A percentile compares a stretch with the other conserved stretches of the same genome.
Evolutionary conservation across 2,797 vertebrate genomes (phyloP).

Genomic region (Danio choprae): DNA sequence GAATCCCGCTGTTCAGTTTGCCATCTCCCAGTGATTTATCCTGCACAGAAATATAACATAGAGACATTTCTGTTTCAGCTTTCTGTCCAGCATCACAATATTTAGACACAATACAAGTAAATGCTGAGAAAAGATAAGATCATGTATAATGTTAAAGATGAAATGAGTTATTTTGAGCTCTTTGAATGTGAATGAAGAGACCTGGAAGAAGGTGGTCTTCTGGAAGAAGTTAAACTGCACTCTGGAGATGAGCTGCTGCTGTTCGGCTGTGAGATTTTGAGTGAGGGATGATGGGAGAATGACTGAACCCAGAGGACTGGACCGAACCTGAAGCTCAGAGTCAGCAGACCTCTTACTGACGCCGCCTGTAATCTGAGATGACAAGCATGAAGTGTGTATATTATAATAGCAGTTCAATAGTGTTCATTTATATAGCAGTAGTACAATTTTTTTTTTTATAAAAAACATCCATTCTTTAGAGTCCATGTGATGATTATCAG

Average conservation of each 20-base stretch:
- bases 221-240: constrained; percentile 95
- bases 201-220: constrained; percentile 90
- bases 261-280: constrained; percentile 70
- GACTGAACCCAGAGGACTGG: constrained; percentile 81
- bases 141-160: not conserved
- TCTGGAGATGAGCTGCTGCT: constrained; percentile 82
- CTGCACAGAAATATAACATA: constrained; percentile 63
- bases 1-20: constrained; percentile 86
- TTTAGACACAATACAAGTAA: not conserved
- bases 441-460: too few species aligned
- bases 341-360: not conserved
- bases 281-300: constrained; percentile 84
- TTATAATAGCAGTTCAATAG: too few species aligned
- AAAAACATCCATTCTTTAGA: not conserved
- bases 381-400: too few species aligned
- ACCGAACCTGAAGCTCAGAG: constrained; percentile 26
- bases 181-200: constrained; percentile 60
- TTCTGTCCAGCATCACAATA: not conserved
- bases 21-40: constrained; percentile 66
- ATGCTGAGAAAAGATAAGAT: not conserved
- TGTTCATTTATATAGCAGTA: too few species aligned
- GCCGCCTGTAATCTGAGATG: too few species aligned
- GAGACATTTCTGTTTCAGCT: not conserved
- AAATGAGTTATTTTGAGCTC: not conserved
- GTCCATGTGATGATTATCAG: not conserved